phyloP scores from a whole-genome alignment of 2,888 invertebrate genomes.

The Ommatoiulus sabulosus region DNA sequence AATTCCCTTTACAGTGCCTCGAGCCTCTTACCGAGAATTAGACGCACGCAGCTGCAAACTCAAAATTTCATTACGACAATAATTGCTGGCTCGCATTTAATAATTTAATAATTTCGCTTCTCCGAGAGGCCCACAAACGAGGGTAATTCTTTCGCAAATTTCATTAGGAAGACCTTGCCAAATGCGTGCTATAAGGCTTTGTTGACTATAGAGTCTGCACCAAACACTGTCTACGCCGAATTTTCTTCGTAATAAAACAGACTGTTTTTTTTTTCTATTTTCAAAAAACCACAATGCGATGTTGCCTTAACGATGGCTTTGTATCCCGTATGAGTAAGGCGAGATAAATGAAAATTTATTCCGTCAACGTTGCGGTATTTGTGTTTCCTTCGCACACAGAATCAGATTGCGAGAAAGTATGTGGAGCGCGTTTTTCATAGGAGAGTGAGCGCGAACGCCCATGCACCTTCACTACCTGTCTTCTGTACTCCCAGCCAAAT shows the following conservation, averaged over 20 bases:
- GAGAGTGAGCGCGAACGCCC: slow-evolving; percentile 1
- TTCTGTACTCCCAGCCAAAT: slow-evolving; percentile 37
- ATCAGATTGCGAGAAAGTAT: slow-evolving; percentile 41
- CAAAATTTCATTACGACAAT: slow-evolving; percentile 23
- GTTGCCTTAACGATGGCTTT: slow-evolving; percentile 41
- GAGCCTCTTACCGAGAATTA: not conserved
- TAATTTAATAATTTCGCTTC: not conserved
- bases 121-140: not conserved
- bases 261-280: not conserved
- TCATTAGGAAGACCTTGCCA: not conserved
- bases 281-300: not conserved
- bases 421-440: slow-evolving; percentile 23
- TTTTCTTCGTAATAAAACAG: slow-evolving; percentile 3
- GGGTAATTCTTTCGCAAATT: not conserved
- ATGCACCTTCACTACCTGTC: slow-evolving; percentile 15
- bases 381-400: slow-evolving; percentile 32
- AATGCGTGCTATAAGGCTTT: not conserved
- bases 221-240: not conserved
- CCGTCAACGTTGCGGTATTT: slow-evolving; percentile 41
- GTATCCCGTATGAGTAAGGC: slow-evolving; percentile 6
- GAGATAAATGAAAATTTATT: slow-evolving; percentile 45
- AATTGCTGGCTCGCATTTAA: slow-evolving; percentile 34
- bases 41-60: slow-evolving; percentile 19
- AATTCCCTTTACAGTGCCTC: not conserved
- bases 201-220: not conserved